Percentiles rank a stretch among this genome's conserved stretches.
Evolutionary conservation across 2,888 invertebrate genomes (phyloP).

Genomic region (Amphipyra berbera): DNA sequence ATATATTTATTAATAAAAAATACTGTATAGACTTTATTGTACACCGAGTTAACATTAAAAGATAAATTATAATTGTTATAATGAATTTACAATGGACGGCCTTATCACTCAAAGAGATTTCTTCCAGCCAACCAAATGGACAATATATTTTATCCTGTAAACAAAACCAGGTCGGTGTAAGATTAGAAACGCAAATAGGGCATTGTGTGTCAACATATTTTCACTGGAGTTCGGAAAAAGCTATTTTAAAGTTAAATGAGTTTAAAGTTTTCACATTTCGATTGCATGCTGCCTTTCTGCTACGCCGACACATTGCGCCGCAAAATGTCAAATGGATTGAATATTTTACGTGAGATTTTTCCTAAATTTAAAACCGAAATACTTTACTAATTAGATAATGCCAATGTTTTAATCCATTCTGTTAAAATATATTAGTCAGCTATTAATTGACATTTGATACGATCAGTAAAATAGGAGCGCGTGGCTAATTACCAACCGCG

Average conservation of each 20-base stretch:
- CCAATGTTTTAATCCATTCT: too few relatives aligned
- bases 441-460: too few relatives aligned
- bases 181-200: constrained; percentile 44
- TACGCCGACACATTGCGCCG: constrained; percentile 33
- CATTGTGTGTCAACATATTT: constrained; percentile 60
- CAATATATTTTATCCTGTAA: constrained; percentile 6
- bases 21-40: too few relatives aligned
- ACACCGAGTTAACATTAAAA: too few relatives aligned
- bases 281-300: constrained; percentile 62
- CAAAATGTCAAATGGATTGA: constrained; percentile 36
- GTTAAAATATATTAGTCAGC: not conserved
- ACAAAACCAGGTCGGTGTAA: constrained; percentile 10
- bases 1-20: too few relatives aligned
- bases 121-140: too few relatives aligned
- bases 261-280: constrained; percentile 73
- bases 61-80: too few relatives aligned
- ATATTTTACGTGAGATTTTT: constrained; percentile 22
- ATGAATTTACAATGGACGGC: too few relatives aligned
- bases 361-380: constrained; percentile 7
- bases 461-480: too few relatives aligned
- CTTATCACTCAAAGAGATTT: too few relatives aligned
- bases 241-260: constrained; percentile 84
- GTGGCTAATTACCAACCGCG: too few relatives aligned
- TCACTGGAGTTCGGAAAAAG: constrained; percentile 68
- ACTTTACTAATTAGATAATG: not conserved